phyloP scores from a whole-genome alignment of 1,140 invertebrate genomes.

The Saccostrea glomerata region DNA sequence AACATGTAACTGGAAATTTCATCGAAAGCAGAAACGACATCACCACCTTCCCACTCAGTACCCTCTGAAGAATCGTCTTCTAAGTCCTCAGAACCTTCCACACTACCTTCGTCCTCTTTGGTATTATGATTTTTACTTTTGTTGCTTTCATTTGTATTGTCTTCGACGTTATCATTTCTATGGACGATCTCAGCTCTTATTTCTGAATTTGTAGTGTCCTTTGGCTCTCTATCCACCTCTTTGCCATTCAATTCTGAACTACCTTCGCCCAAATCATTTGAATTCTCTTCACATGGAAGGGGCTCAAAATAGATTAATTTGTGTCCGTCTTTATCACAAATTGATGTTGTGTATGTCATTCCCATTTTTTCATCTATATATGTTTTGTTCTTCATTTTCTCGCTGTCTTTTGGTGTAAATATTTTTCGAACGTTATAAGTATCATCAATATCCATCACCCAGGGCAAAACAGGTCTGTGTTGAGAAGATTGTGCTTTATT shows the following conservation, averaged over 20 bases:
- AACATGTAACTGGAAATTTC: slow-evolving; percentile 37
- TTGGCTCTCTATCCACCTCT: not conserved
- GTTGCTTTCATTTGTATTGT: not conserved
- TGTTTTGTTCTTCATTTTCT: not conserved
- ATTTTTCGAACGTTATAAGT: not conserved
- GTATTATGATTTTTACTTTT: not conserved
- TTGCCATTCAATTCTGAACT: not conserved
- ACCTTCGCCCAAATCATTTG: not conserved
- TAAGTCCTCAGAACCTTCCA: not conserved
- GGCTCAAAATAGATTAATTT: not conserved
- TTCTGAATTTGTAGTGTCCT: too few species aligned
- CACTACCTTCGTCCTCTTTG: not conserved
- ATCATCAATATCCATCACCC: not conserved
- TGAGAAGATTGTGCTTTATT: not conserved
- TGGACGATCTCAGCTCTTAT: not conserved
- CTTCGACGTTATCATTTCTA: not conserved
- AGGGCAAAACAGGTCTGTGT: not conserved
- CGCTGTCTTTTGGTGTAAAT: not conserved
- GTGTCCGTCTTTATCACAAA: not conserved
- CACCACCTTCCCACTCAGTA: not conserved
- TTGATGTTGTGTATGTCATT: not conserved
- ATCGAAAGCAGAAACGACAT: not conserved
- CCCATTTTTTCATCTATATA: not conserved
- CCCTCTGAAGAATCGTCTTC: not conserved
- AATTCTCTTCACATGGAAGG: not conserved